These are phyloP conservation scores for Apis cerana DNA, from an alignment of 1,140 invertebrate species.

Conservation along the genomic window DNA sequence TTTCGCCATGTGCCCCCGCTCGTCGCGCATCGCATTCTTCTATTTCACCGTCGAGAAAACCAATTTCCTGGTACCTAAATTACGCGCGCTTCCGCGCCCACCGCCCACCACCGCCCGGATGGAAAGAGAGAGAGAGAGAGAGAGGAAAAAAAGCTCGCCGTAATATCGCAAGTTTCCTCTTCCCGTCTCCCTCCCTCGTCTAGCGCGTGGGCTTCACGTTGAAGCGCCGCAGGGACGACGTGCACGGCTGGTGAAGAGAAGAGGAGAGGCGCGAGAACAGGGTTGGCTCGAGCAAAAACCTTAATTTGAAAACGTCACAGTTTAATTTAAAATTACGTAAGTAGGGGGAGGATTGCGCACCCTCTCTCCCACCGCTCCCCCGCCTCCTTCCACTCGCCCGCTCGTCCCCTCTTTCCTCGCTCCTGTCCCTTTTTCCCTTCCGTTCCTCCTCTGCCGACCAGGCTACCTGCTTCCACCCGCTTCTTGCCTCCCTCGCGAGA, in stretches of 20 bases:
- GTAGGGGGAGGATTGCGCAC: constrained; percentile 63
- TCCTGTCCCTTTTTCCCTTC: background rate
- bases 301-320: constrained; percentile 82
- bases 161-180: constrained; percentile 80
- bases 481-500: constrained; percentile 25
- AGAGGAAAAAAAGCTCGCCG: constrained; percentile 67
- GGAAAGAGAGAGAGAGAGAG: constrained; percentile 57
- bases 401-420: constrained; percentile 8
- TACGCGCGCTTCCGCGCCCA: constrained; percentile 72
- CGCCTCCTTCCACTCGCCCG: constrained; percentile 13
- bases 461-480: constrained; percentile 11
- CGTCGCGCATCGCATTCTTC: constrained; percentile 78
- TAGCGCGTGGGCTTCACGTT: constrained; percentile 60
- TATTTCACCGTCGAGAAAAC: constrained; percentile 82
- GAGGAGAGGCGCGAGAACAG: constrained; percentile 30
- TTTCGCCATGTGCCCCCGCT: constrained; percentile 65
- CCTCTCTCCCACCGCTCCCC: constrained; percentile 12
- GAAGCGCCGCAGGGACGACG: constrained; percentile 66
- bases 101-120: constrained; percentile 17
- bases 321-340: constrained; percentile 81
- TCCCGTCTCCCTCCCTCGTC: constrained; percentile 41
- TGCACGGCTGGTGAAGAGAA: constrained; percentile 41
- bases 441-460: constrained; percentile 31
- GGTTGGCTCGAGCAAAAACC: constrained; percentile 74
- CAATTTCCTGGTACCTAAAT: constrained; percentile 82